Evolutionary conservation across 1,140 invertebrate species (phyloP).

Genomic region (Eumeta japonica): DNA sequence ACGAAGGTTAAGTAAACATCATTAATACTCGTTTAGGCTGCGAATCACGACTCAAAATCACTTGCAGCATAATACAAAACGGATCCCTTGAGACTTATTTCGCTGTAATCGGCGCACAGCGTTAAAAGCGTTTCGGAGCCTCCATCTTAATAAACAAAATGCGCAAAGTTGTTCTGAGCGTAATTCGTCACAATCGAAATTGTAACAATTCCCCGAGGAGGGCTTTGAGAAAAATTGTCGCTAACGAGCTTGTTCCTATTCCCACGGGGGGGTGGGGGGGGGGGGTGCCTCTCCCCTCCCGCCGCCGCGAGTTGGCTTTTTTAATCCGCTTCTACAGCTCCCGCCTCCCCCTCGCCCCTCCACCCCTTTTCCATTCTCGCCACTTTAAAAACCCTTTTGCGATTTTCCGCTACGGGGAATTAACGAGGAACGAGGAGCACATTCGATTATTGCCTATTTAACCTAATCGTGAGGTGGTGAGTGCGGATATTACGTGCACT

Average conservation of each 20-base stretch:
- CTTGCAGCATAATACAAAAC: too few relatives aligned
- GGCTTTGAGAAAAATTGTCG: conserved; percentile 54
- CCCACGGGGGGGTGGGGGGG: too few relatives aligned
- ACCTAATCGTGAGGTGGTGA: too few relatives aligned
- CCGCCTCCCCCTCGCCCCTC: conserved; percentile 21
- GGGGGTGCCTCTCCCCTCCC: too few relatives aligned
- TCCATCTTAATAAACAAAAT: conserved; percentile 28
- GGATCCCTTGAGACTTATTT: too few relatives aligned
- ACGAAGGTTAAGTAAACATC: too few relatives aligned
- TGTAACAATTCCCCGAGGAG: conserved; percentile 41
- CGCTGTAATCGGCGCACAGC: too few relatives aligned
- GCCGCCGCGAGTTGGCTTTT: too few relatives aligned
- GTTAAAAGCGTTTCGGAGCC: too few relatives aligned
- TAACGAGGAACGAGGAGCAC: conserved; percentile 38
- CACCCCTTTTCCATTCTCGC: conserved; percentile 31
- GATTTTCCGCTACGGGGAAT: conserved; percentile 44
- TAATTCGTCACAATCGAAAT: conserved; percentile 47
- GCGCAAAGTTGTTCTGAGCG: conserved; percentile 26
- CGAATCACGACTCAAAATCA: too few relatives aligned
- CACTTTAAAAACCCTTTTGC: conserved; percentile 53
- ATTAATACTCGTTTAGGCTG: conserved; percentile 3
- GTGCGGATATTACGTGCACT: too few relatives aligned
- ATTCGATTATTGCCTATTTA: conserved; percentile 32
- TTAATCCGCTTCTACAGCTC: too few relatives aligned
- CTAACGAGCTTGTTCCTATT: conserved; percentile 45